Conservation (phyloP, 2,113 vertebrate genomes). For the Oncorhynchus masou region DNA sequence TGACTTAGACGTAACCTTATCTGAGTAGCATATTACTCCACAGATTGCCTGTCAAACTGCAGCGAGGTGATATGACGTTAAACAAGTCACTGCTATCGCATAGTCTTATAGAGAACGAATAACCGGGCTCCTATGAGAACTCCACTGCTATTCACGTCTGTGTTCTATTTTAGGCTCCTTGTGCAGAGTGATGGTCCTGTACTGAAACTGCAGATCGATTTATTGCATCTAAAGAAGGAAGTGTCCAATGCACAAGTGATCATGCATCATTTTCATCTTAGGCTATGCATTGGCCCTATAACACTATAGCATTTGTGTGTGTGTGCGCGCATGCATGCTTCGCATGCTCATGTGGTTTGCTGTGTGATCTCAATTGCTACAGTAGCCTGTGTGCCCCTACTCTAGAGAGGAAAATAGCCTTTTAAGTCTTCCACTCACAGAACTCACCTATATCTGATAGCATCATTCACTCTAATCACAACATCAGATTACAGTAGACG, state of each 20-base stretch:
- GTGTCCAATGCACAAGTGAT: conserved; percentile 42
- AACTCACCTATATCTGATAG: too few species aligned
- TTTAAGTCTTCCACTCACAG: too few species aligned
- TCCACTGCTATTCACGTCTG: conserved; percentile 52
- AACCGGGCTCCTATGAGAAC: conserved; percentile 57
- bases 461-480: not conserved
- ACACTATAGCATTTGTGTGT: too few species aligned
- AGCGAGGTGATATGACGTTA: conserved; percentile 31
- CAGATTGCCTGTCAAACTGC: not conserved
- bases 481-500: not conserved
- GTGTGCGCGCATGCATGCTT: too few species aligned
- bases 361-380: too few species aligned
- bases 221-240: conserved; percentile 73
- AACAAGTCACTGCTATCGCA: not conserved
- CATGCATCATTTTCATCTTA: not conserved
- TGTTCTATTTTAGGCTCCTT: conserved; percentile 72
- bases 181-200: conserved; percentile 60
- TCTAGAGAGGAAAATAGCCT: too few species aligned
- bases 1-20: conserved; percentile 7
- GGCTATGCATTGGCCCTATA: not conserved
- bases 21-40: not conserved
- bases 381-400: too few species aligned
- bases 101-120: conserved; percentile 31
- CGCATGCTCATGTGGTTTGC: too few species aligned
- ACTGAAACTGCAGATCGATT: conserved; percentile 65